Base-by-base conservation (phyloP, 2,113 vertebrate genomes). In the Cathartes aura region DNA sequence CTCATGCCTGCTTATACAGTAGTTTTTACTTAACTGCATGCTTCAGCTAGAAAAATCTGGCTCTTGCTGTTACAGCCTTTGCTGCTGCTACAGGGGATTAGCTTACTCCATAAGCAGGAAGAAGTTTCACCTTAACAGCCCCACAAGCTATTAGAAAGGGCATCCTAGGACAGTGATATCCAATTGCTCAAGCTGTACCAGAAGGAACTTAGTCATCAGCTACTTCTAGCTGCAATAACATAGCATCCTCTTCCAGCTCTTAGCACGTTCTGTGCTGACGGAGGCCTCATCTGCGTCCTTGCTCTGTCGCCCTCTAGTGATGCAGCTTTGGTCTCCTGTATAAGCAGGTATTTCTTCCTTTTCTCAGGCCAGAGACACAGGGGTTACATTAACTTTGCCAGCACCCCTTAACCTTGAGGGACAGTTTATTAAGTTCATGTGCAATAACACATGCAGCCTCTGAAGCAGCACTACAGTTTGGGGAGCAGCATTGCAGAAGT, bases 251-350 rank as follows among this genome's bases (percentile, higher is more conserved):
- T 43, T 50, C 63, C 72, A 67, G 47, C 43, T 52, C 29, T 23
- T 8, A 2, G 29, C 26, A 21, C 20, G 2, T 1, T 8, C 34
- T 3, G 20, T 4, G 1, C 5, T 2, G 15, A 8, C 24, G n/a
- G 20, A 40, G 15, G 34, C 40, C 32, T 17, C 13, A 2, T 0
- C 8, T 15, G 47, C 29, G 23, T 32, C 5, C 18, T 26, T 50
- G 58, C 45, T 40, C 60, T 22, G 4, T n/a, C 6, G 3, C 87
- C 87, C 75, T 86, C 74, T 52, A 58, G 52, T 3, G 60, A 5
- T 5, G 1, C 29, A 27, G 52, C 45, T 30, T 2, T 3, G 8
- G 4, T n/a, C 42, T 8, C 27, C n/a, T 11, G 2, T 6, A 0
- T 1, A 11, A 43, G 5, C 2, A 3, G 5, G 11, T 2, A 14